A percentile compares a stretch with the other conserved stretches of the same genome.
Conservation (phyloP, 1,140 invertebrate genomes). For the Calliphora vicina region DNA sequence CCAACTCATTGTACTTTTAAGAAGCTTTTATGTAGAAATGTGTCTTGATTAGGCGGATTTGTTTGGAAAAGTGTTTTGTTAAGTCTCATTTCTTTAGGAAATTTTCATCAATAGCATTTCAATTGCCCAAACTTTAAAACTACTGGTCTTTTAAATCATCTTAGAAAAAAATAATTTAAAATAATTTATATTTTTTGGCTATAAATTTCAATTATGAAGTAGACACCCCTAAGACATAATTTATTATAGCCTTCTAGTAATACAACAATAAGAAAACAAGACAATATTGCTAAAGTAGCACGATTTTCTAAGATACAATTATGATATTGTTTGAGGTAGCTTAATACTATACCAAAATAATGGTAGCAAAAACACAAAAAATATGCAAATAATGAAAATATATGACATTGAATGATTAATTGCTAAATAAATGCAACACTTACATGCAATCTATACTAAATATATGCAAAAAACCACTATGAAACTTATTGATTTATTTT, state of each 20-base stretch:
- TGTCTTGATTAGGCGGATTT: too few species aligned
- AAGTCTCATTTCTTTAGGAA: too few species aligned
- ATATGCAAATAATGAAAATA: background rate
- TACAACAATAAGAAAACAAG: background rate
- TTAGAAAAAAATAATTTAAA: too few species aligned
- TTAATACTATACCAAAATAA: background rate
- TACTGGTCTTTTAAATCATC: too few species aligned
- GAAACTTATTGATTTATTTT: slow-evolving; percentile 15
- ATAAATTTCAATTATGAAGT: background rate
- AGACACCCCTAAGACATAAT: background rate
- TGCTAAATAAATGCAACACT: background rate
- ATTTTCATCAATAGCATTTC: too few species aligned
- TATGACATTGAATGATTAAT: background rate
- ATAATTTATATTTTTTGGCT: too few species aligned
- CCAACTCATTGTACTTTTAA: too few species aligned
- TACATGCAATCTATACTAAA: background rate
- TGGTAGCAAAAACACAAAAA: background rate
- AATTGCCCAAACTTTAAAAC: too few species aligned
- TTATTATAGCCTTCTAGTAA: background rate
- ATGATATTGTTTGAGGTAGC: background rate
- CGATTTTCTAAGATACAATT: too few species aligned
- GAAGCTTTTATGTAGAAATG: too few species aligned
- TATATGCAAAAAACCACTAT: background rate
- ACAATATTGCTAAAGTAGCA: background rate
- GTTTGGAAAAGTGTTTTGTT: too few species aligned